Percentiles rank a stretch among this genome's conserved stretches.
phyloP scores from a whole-genome alignment of 2,888 invertebrate genomes.

The Ennomos fuscantarius region DNA sequence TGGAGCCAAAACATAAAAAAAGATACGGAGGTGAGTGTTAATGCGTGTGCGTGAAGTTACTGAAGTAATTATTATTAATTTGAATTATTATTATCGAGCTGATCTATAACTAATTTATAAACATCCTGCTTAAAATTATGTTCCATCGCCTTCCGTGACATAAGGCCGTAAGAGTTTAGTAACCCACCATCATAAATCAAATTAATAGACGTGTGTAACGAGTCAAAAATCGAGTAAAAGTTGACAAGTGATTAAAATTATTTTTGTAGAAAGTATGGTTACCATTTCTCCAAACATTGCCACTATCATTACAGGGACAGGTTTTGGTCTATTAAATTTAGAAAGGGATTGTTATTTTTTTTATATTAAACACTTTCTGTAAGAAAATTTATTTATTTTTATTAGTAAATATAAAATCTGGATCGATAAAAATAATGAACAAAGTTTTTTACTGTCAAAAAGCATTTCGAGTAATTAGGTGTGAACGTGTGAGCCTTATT shows the following conservation, averaged over 20 bases:
- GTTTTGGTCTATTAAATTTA: conserved; percentile 24
- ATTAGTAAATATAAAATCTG: background rate
- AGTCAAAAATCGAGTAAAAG: conserved; percentile 21
- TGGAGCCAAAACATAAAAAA: no score
- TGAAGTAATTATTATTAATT: no score
- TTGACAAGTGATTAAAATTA: conserved; percentile 19
- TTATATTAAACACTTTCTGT: background rate
- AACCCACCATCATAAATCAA: conserved; percentile 17
- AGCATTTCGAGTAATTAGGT: no score
- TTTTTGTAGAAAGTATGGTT: conserved; percentile 20
- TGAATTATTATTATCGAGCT: no score
- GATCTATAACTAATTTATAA: no score
- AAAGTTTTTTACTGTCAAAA: no score
- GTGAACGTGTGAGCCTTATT: no score
- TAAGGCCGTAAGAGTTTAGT: background rate
- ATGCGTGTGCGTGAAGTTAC: no score
- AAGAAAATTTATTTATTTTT: no score
- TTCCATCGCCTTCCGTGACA: conserved; percentile 3
- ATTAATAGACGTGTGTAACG: conserved; percentile 10
- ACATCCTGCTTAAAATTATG: no score
- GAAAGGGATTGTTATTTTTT: conserved; percentile 25
- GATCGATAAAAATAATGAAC: conserved; percentile 31
- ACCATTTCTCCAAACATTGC: conserved; percentile 27
- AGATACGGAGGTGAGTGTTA: no score
- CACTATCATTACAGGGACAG: conserved; percentile 26